A percentile compares a stretch with the other conserved stretches of the same genome.
Conservation (phyloP, 1,140 invertebrate genomes). For the Whitmania pigra region DNA sequence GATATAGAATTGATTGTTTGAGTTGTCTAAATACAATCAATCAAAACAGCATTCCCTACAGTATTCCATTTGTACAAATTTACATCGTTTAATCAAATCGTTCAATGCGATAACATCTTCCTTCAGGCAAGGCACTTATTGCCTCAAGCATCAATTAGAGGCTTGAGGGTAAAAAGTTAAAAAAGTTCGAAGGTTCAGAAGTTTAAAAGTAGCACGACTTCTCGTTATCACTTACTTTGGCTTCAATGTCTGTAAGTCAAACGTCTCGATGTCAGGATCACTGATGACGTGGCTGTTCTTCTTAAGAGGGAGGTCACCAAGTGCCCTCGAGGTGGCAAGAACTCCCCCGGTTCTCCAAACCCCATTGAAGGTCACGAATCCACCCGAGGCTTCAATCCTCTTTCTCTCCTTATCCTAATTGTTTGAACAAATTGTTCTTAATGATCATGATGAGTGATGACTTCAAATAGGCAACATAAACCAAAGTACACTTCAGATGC, state of each 20-base stretch:
- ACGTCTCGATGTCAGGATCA: conserved; percentile 86
- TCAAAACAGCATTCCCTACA: too few relatives aligned
- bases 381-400: conserved; percentile 37
- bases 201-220: neutral
- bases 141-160: too few relatives aligned
- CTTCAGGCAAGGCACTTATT: too few relatives aligned
- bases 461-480: too few relatives aligned
- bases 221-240: conserved; percentile 46
- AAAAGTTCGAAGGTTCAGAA: too few relatives aligned
- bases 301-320: conserved; percentile 89
- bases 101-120: conserved; percentile 4
- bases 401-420: conserved; percentile 46
- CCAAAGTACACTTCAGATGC: too few relatives aligned
- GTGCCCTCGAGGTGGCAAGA: conserved; percentile 78
- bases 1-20: neutral
- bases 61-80: too few relatives aligned
- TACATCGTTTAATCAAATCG: too few relatives aligned
- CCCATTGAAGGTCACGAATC: conserved; percentile 79
- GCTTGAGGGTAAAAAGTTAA: too few relatives aligned
- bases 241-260: conserved; percentile 56
- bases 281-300: conserved; percentile 83
- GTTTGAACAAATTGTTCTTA: neutral
- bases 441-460: too few relatives aligned
- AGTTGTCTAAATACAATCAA: too few relatives aligned
- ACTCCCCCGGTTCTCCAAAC: conserved; percentile 93